Conservation (phyloP, 2,113 vertebrate genomes). For the Verasper variegatus region DNA sequence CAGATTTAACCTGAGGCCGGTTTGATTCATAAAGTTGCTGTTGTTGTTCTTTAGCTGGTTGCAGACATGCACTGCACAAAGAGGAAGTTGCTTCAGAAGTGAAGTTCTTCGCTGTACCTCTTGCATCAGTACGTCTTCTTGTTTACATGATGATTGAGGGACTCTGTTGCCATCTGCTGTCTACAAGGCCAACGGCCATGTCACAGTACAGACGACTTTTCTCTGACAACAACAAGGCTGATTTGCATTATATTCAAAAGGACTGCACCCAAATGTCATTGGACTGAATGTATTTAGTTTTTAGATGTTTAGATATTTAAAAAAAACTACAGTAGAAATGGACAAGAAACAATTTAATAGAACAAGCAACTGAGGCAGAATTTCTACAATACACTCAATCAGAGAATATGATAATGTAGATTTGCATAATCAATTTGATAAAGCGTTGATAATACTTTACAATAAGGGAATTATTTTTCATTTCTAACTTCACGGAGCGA, state of each 20-base stretch:
- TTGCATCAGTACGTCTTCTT: background rate
- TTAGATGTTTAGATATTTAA: background rate
- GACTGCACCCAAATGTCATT: constrained; percentile 37
- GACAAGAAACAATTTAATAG: background rate
- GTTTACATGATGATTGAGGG: background rate
- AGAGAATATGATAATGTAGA: constrained; percentile 10
- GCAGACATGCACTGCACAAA: background rate
- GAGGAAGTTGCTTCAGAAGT: background rate
- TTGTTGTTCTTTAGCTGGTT: background rate
- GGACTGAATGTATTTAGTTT: constrained; percentile 1
- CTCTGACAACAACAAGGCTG: background rate
- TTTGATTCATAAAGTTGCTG: constrained; percentile 16
- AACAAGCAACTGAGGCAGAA: constrained; percentile 22
- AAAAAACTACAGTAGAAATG: background rate
- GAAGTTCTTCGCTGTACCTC: no score
- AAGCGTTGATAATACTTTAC: constrained; percentile 67
- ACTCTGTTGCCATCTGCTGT: constrained; percentile 72
- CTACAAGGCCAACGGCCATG: constrained; percentile 3
- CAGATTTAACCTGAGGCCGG: background rate
- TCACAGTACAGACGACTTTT: background rate
- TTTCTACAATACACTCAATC: constrained; percentile 39
- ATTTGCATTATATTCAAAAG: constrained; percentile 67
- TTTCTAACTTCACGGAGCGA: constrained; percentile 17
- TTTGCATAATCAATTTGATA: constrained; percentile 49
- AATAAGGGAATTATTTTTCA: constrained; percentile 19